Evolutionary conservation across 2,888 invertebrate species (phyloP), one percentile per base, ranked within the genome.

Genomic region (Caenorhabditis sp.): DNA sequence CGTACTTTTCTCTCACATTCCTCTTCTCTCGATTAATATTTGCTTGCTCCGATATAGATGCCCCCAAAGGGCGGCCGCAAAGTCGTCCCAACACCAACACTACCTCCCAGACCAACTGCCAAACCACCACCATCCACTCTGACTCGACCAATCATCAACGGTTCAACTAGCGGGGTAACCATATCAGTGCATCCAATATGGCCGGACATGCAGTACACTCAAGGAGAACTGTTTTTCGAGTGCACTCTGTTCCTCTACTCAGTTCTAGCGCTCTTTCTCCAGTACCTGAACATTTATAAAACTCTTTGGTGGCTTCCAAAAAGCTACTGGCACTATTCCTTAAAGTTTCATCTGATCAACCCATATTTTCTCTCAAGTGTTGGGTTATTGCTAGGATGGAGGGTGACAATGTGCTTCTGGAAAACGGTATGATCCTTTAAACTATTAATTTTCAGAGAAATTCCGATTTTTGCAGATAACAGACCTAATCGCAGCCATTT

Each of bases 261-360:
- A 0, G 89, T 93, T 27, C 91, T 93, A 54, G 92, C 93, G 0
- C 92, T 94, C 24, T 88, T 92, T 64, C 91, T 96, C 66, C 97
- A 99, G 89, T 94, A 95, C 88, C 91, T 97, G 53, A 95, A 97
- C 90, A 91, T 97, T 49, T 97, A 97, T 88, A 92, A 95, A 81
- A 95, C 95, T 1, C 93, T 94, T 17, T 99, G 96, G 95, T 99
- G 97, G 97, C 89, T 97, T 62, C 95, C 95, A 0, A 93, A 96
- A 88, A 95, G 95, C 0, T 93, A 94, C 88, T 93, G 93, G 70
- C 92, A 92, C 85, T 93, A 94, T 87, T 93, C 94, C 70, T 92
- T 97, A 96, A 95, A 96, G 89, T 93, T 95, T 88, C 93, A 97
- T 89, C 90, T 97, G 81, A 95, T 97, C 86, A 96, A 97, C 88